A percentile compares a stretch with the other conserved stretches of the same genome.
These are phyloP conservation scores for Melanogrammus aeglefinus DNA, from an alignment of 2,797 vertebrate species.

Conservation along the genomic window DNA sequence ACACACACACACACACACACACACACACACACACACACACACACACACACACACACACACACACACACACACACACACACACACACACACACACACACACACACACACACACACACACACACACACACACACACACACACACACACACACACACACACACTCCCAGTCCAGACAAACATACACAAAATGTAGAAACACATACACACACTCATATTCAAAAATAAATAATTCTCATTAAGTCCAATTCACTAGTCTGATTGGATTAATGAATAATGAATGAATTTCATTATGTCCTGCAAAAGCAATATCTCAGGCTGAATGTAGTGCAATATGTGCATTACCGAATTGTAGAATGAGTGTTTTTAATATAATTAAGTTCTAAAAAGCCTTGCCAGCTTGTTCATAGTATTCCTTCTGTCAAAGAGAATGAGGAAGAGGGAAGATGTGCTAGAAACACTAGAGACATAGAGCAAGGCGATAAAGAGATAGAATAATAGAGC, in stretches of 20 bases:
- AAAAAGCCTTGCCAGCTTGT: background rate
- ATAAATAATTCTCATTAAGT: conserved; percentile 6
- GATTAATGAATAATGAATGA: conserved; percentile 21
- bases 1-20: conserved; percentile 12
- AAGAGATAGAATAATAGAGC: background rate
- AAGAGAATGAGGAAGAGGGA: background rate
- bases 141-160: conserved; percentile 13
- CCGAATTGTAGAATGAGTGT: background rate
- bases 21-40: background rate
- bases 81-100: conserved; percentile 8
- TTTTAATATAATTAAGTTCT: background rate
- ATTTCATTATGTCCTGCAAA: conserved; percentile 5
- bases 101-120: conserved; percentile 9
- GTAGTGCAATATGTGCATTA: background rate
- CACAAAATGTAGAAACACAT: conserved; percentile 7
- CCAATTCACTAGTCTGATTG: conserved; percentile 6
- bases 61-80: conserved; percentile 10
- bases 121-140: conserved; percentile 9
- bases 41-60: conserved; percentile 12
- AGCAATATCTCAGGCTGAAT: conserved; percentile 8
- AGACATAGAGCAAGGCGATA: background rate
- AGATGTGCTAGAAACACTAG: background rate
- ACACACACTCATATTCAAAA: conserved; percentile 8
- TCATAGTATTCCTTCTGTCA: conserved; percentile 3
- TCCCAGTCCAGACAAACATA: background rate